phyloP scores from a whole-genome alignment of 2,113 vertebrate species.

The Strix aluco region DNA sequence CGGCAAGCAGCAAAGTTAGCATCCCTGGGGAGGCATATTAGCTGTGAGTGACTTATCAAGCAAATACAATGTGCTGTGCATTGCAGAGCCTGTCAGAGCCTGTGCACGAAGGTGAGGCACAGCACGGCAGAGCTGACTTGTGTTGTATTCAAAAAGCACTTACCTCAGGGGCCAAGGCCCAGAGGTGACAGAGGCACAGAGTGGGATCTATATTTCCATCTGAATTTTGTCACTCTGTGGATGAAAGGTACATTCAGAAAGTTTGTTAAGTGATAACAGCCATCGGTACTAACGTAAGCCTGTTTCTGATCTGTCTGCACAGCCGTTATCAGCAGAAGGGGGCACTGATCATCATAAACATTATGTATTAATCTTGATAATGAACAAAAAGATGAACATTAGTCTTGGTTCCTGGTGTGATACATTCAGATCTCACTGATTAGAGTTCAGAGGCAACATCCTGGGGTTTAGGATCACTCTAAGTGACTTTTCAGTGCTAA shows the following conservation, averaged over 20 bases:
- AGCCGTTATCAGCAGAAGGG: not conserved
- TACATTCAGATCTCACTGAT: not conserved
- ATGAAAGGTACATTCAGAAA: not conserved
- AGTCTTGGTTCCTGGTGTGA: not conserved
- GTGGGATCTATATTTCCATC: fast-evolving
- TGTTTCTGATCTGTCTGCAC: not conserved
- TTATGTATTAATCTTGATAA: not conserved
- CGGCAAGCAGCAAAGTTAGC: not conserved
- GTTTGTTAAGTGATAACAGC: not conserved
- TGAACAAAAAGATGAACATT: not conserved
- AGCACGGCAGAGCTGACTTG: not conserved
- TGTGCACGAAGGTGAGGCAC: not conserved
- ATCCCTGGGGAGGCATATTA: not conserved
- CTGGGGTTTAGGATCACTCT: not conserved
- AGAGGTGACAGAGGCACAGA: fast-evolving
- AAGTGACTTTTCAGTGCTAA: too few relatives aligned
- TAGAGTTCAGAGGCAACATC: not conserved
- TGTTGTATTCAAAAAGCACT: not conserved
- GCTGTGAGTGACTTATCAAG: not conserved
- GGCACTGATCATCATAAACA: fast-evolving
- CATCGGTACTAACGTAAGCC: fast-evolving
- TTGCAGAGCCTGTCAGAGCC: not conserved
- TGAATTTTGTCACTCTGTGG: not conserved
- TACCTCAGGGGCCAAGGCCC: not conserved
- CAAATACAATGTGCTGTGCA: not conserved